Base-by-base conservation (phyloP, 2,113 vertebrate genomes). In the Ellobius talpinus region DNA sequence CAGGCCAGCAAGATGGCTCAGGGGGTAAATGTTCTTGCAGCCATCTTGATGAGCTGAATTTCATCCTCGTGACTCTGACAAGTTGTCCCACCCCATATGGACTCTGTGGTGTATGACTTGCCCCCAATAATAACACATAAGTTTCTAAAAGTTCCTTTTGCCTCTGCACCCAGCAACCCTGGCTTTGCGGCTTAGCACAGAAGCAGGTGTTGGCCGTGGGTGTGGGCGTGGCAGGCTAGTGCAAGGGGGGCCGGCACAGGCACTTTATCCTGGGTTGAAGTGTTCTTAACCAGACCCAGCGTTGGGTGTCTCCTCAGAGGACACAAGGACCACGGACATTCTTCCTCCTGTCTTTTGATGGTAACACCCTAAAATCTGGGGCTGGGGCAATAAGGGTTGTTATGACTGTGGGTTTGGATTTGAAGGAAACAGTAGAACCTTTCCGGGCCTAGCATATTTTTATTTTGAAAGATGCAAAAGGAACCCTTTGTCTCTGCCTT, bases 131-230 rank as follows among this genome's bases (percentile, higher is more conserved):
- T 42, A 63, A 29, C 50, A 61, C 31, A 31, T 5, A 45, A 0
- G 0, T 42, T 39, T 84, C 12, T 39, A 84, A 63, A 63, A 63
- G n/a, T 63, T 13, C 50, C 90, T 70, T 89, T 84, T 65, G 66
- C 42, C 89, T 61, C 66, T 73, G 42, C 66, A 85, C 14, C 36
- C 31, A 89, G 55, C n/a, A 45, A 17, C 0, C 0, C 58, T 26
- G 82, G 42, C 33, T 90, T 23, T n/a, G 21, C 21, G 61, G 74
- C 85, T 96, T 94, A 90, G 81, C 76, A 23, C 73, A 55, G 45
- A 68, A 77, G 81, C 93, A 68, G 95, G 95, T 82, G 76, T 4
- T 2, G 39, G 45, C 24, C 0, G 26, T 70, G 79, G 79, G 50
- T n/a, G 45, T 39, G 92, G 84, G 73, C 45, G 63, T 1, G 4